Conservation (phyloP, 2,113 vertebrate species). For the Anoura caudifer region DNA sequence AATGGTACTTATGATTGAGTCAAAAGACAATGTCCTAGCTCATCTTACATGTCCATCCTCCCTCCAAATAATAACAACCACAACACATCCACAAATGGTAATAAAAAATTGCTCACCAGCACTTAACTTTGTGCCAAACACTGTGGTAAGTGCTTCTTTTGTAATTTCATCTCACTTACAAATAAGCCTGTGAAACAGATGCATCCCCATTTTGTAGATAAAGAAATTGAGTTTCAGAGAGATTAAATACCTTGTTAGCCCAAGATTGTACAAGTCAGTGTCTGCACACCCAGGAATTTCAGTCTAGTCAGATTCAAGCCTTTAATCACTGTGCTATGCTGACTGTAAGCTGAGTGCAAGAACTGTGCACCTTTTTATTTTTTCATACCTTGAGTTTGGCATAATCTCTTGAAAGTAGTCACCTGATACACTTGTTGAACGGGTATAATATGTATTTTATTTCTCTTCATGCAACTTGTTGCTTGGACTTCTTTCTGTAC, state of each 20-base stretch:
- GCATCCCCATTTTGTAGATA: neutral
- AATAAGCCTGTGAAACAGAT: neutral
- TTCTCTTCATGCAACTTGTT: neutral
- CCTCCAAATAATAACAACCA: neutral
- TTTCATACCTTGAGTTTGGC: neutral
- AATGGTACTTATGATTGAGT: neutral
- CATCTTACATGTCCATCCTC: neutral
- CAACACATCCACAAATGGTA: neutral
- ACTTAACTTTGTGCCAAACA: neutral
- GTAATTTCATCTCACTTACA: slow-evolving; percentile 11
- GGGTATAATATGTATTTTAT: neutral
- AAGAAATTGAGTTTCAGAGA: neutral
- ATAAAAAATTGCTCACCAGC: neutral
- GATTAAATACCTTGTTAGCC: neutral
- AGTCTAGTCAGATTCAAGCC: neutral
- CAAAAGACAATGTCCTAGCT: neutral
- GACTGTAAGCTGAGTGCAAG: neutral
- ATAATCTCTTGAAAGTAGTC: neutral
- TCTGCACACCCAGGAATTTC: neutral
- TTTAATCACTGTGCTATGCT: neutral
- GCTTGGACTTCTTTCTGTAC: neutral
- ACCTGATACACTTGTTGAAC: neutral
- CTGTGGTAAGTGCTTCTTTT: neutral
- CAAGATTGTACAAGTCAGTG: neutral
- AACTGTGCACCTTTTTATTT: neutral